Conservation (phyloP, 2,797 vertebrate species). For the Chaetodon trifasciatus region DNA sequence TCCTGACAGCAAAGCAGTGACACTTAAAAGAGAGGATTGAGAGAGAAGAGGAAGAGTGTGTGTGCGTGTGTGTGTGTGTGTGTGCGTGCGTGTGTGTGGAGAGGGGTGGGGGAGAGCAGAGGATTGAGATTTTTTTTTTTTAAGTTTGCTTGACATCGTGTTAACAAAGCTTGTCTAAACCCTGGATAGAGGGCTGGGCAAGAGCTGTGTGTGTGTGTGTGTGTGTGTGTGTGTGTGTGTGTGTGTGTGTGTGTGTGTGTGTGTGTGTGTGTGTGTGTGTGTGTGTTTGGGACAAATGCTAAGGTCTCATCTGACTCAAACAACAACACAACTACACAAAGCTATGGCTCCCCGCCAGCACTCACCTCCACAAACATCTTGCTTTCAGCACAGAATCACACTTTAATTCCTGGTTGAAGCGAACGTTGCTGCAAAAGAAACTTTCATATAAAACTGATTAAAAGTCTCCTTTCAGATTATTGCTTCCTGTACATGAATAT, state of each 20-base stretch:
- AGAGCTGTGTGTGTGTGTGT: constrained; percentile 41
- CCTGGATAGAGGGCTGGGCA: constrained; percentile 57
- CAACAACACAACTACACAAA: constrained; percentile 28
- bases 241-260: constrained; percentile 12
- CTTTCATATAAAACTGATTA: constrained; percentile 4
- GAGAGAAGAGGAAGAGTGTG: constrained; percentile 16
- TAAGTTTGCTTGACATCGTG: constrained; percentile 80
- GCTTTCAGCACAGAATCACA: constrained; percentile 12
- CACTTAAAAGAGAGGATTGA: constrained; percentile 21
- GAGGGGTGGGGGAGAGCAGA: constrained; percentile 20
- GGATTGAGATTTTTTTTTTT: constrained; percentile 70
- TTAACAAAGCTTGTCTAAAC: constrained; percentile 78
- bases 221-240: constrained; percentile 26
- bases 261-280: neutral
- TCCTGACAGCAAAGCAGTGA: constrained; percentile 44
- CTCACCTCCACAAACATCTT: constrained; percentile 33
- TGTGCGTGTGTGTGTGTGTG: constrained; percentile 33
- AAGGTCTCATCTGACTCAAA: constrained; percentile 29
- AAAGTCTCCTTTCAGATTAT: neutral
- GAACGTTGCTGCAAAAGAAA: constrained; percentile 5
- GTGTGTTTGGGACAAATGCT: constrained; percentile 24
- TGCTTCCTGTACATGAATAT: neutral
- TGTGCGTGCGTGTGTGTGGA: constrained; percentile 4
- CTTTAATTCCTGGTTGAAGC: constrained; percentile 22
- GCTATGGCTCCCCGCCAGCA: constrained; percentile 1